phyloP scores from a whole-genome alignment of 2,113 vertebrate genomes.

The Sturnus vulgaris region DNA sequence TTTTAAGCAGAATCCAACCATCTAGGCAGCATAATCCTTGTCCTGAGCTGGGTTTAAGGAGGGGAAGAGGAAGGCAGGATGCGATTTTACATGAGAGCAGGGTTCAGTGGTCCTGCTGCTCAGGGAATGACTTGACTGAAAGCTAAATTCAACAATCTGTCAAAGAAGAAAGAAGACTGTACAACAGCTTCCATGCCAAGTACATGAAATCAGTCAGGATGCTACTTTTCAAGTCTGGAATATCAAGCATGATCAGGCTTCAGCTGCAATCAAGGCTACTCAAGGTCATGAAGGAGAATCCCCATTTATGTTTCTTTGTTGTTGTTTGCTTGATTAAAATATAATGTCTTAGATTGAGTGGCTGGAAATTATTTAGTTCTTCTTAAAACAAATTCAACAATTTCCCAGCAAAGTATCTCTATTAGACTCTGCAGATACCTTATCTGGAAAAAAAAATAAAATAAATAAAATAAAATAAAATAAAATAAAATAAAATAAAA shows the following conservation, averaged over 20 bases:
- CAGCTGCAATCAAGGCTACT: neutral
- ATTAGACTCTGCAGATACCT: neutral
- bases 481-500: neutral
- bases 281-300: neutral
- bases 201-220: neutral
- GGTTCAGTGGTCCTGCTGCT: neutral
- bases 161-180: neutral
- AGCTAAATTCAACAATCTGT: neutral
- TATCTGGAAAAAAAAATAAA: neutral
- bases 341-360: neutral
- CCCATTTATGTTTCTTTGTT: neutral
- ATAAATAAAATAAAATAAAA: too few species aligned
- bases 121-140: neutral
- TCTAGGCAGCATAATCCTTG: neutral
- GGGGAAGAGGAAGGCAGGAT: neutral
- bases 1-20: neutral
- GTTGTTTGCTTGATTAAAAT: neutral
- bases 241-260: neutral
- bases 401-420: neutral
- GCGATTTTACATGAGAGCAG: neutral
- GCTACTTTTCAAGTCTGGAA: neutral
- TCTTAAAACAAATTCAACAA: neutral
- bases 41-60: neutral
- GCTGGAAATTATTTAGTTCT: neutral
- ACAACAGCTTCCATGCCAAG: neutral